These are phyloP conservation scores for Meloe dianella DNA, from an alignment of 2,888 invertebrate species.

Conservation along the genomic window DNA sequence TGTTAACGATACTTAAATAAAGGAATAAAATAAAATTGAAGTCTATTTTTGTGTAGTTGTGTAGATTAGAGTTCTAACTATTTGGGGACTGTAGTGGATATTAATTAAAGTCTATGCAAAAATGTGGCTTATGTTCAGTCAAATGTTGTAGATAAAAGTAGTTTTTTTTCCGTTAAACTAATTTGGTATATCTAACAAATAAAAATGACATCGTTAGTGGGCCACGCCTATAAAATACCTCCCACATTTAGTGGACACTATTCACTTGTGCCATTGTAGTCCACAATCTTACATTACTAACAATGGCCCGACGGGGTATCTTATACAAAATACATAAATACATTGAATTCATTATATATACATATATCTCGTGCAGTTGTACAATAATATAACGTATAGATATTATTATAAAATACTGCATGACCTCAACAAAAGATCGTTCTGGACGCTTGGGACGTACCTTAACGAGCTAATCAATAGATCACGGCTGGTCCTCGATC, in stretches of 20 bases:
- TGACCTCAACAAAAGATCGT: constrained; percentile 36
- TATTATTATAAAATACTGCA: constrained; percentile 17
- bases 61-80: not conserved
- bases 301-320: constrained; percentile 60
- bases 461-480: constrained; percentile 63
- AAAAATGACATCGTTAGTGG: constrained; percentile 54
- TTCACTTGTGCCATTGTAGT: constrained; percentile 57
- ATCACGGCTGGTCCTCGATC: constrained; percentile 60
- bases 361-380: constrained; percentile 56
- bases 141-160: constrained; percentile 40
- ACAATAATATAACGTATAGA: constrained; percentile 33
- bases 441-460: constrained; percentile 54
- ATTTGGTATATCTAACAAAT: constrained; percentile 54
- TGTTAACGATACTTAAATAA: too few species aligned
- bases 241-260: constrained; percentile 56
- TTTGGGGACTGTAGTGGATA: constrained; percentile 34
- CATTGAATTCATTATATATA: constrained; percentile 61
- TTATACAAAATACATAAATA: constrained; percentile 62
- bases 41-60: not conserved
- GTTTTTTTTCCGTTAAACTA: constrained; percentile 48
- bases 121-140: constrained; percentile 37
- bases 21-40: not conserved
- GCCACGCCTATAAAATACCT: constrained; percentile 55
- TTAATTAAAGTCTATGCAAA: constrained; percentile 50
- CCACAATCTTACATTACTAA: constrained; percentile 59